These are phyloP conservation scores for Muntiacus muntjak DNA, from an alignment of 2,113 vertebrate species.

Conservation along the genomic window DNA sequence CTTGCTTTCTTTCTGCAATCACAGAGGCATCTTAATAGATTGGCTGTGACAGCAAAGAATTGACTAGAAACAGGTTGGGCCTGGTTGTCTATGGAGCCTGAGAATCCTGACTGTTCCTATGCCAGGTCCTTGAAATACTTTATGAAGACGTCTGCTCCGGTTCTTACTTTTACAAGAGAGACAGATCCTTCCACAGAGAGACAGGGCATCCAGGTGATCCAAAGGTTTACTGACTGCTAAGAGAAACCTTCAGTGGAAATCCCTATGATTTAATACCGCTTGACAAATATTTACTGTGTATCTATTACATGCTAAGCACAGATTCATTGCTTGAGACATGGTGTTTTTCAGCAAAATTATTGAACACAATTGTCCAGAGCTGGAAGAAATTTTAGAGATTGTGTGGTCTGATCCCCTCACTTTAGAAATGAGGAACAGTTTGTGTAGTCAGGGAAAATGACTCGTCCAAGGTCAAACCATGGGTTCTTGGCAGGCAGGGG, in stretches of 20 bases:
- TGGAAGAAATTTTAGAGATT: not conserved
- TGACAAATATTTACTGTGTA: not conserved
- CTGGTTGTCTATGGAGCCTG: not conserved
- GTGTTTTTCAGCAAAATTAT: not conserved
- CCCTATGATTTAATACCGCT: not conserved
- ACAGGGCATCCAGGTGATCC: not conserved
- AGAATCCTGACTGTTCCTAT: not conserved
- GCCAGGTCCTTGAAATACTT: not conserved
- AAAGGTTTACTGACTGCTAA: not conserved
- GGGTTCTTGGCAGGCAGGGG: not conserved
- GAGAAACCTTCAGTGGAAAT: not conserved
- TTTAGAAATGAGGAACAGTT: not conserved
- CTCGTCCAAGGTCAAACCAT: not conserved
- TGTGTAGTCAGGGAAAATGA: not conserved
- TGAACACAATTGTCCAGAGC: not conserved
- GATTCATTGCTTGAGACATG: not conserved
- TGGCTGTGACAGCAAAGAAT: not conserved
- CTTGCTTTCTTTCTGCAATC: conserved; percentile 38
- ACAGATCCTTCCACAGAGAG: not conserved
- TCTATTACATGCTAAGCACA: not conserved
- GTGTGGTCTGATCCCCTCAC: not conserved
- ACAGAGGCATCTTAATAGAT: conserved; percentile 30
- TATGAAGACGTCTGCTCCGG: not conserved
- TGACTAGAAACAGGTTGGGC: not conserved
- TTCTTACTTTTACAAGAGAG: not conserved